Evolutionary conservation across 2,113 vertebrate species (phyloP).

Genomic region (Martes martes): DNA sequence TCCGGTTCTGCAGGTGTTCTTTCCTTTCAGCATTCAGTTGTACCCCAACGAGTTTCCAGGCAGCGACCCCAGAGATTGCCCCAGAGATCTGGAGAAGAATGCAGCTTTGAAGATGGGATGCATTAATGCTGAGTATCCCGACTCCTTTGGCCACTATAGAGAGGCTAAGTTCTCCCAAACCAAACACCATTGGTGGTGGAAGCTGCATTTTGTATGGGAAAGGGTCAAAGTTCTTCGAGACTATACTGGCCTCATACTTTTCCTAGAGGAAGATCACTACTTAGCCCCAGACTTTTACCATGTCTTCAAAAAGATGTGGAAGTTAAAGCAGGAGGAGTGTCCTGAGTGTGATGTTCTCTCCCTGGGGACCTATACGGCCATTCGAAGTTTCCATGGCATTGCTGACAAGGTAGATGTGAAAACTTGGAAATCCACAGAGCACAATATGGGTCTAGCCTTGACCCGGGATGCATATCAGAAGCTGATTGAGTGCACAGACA

Average conservation of each 20-base stretch:
- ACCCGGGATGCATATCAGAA: slow-evolving; percentile 90
- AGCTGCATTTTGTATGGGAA: slow-evolving; percentile 98
- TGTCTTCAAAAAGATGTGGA: slow-evolving; percentile 89
- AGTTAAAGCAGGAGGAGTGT: slow-evolving; percentile 87
- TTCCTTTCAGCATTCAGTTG: slow-evolving; percentile 97
- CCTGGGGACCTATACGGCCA: slow-evolving; percentile 90
- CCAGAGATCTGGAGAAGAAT: slow-evolving; percentile 90
- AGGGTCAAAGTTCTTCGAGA: slow-evolving; percentile 88
- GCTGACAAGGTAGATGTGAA: slow-evolving; percentile 95
- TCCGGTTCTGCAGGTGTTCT: slow-evolving; percentile 96
- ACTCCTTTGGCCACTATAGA: slow-evolving; percentile 97
- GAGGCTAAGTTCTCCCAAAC: slow-evolving; percentile 97
- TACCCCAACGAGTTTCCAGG: slow-evolving; percentile 97
- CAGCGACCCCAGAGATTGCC: slow-evolving; percentile 94
- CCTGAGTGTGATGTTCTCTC: slow-evolving; percentile 94
- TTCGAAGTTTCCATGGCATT: slow-evolving; percentile 86
- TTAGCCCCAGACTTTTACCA: slow-evolving; percentile 94
- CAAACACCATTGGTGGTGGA: slow-evolving; percentile 99
- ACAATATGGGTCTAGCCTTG: slow-evolving; percentile 99
- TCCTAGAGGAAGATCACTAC: slow-evolving; percentile 97
- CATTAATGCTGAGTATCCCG: slow-evolving; percentile 96
- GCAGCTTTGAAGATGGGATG: slow-evolving; percentile 93
- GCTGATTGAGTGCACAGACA: slow-evolving; percentile 93
- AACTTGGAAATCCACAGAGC: slow-evolving; percentile 98
- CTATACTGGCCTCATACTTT: slow-evolving; percentile 89